These are phyloP conservation scores for Cheumatopsyche charites DNA, from an alignment of 1,140 invertebrate species.

Conservation along the genomic window DNA sequence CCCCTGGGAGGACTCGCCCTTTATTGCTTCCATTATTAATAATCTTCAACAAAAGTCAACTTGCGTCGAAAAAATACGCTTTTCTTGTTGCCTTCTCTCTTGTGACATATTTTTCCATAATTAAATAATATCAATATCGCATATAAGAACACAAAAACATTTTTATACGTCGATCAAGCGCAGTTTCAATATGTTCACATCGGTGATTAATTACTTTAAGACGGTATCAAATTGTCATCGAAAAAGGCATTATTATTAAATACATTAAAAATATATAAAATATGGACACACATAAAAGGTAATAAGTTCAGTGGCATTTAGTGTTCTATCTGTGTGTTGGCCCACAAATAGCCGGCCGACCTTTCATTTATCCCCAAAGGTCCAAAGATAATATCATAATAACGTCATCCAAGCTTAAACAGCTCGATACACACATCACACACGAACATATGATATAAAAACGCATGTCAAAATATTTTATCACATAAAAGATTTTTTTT, in stretches of 20 bases:
- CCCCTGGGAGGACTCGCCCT: constrained; percentile 33
- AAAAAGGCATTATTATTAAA: too few species aligned
- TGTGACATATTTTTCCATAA: neutral
- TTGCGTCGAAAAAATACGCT: constrained; percentile 13
- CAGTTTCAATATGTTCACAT: too few species aligned
- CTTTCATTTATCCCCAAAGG: constrained; percentile 32
- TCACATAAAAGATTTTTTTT: too few species aligned
- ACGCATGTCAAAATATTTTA: too few species aligned
- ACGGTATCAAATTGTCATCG: too few species aligned
- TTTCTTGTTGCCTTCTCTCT: neutral
- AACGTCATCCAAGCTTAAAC: constrained; percentile 26
- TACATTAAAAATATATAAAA: neutral
- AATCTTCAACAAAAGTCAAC: constrained; percentile 31
- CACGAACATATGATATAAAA: too few species aligned
- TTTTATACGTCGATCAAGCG: too few species aligned
- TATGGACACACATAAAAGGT: constrained; percentile 18
- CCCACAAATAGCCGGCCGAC: constrained; percentile 34
- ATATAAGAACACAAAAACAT: too few species aligned
- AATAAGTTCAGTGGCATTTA: constrained; percentile 39
- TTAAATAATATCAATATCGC: too few species aligned
- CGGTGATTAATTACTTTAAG: too few species aligned
- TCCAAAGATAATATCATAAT: constrained; percentile 30
- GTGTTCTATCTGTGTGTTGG: constrained; percentile 22
- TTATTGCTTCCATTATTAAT: constrained; percentile 39
- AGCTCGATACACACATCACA: constrained; percentile 4